These are phyloP conservation scores for Euplexia lucipara DNA, from an alignment of 2,888 invertebrate genomes.

Conservation along the genomic window DNA sequence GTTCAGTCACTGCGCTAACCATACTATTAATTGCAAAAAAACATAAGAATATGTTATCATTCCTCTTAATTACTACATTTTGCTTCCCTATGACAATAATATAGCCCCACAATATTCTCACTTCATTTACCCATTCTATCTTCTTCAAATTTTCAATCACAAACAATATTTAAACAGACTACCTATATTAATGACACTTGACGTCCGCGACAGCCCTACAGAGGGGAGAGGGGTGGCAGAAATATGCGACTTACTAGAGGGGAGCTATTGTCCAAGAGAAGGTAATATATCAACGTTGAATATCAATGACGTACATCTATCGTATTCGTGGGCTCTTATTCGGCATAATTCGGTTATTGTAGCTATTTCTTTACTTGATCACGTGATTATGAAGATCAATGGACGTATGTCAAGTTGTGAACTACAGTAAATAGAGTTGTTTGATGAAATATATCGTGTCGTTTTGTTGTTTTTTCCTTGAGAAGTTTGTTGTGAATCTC, in stretches of 20 bases:
- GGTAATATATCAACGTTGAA: constrained; percentile 86
- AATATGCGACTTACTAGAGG: constrained; percentile 74
- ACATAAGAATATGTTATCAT: no score
- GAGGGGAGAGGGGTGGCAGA: constrained; percentile 71
- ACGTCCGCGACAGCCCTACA: constrained; percentile 70
- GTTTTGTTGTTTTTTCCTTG: constrained; percentile 19
- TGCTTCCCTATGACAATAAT: background rate
- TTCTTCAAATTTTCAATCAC: constrained; percentile 6
- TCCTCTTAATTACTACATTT: no score
- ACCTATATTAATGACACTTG: constrained; percentile 34
- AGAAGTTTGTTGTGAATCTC: constrained; percentile 2
- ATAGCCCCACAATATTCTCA: background rate
- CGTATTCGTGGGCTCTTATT: constrained; percentile 74
- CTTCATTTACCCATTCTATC: background rate
- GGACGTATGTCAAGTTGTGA: constrained; percentile 63
- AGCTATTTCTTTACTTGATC: constrained; percentile 75
- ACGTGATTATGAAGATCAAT: constrained; percentile 82
- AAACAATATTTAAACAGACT: constrained; percentile 12
- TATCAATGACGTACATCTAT: constrained; percentile 85
- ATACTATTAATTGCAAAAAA: no score
- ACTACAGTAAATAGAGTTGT: constrained; percentile 56
- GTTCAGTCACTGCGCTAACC: no score
- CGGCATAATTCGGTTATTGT: constrained; percentile 83
- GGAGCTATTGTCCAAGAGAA: constrained; percentile 80
- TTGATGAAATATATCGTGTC: constrained; percentile 33